Conservation (phyloP, 2,797 vertebrate species). For the Leptatherina wallacei region DNA sequence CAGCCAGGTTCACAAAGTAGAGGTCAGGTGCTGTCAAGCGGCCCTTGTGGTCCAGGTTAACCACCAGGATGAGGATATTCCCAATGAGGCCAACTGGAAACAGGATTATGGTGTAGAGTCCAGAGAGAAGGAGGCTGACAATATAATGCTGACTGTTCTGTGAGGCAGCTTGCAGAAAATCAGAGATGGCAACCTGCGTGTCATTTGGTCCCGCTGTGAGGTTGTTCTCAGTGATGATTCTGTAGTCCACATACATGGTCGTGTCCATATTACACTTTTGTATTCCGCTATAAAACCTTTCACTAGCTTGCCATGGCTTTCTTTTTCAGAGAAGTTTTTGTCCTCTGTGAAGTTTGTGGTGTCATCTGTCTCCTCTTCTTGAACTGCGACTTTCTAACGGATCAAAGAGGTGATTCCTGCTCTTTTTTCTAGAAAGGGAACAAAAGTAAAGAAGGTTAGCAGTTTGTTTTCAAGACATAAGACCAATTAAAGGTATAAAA, state of each 20-base stretch:
- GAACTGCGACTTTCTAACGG: neutral
- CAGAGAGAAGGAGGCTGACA: slow-evolving; percentile 87
- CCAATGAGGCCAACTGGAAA: slow-evolving; percentile 91
- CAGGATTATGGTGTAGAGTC: slow-evolving; percentile 88
- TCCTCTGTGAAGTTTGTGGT: neutral
- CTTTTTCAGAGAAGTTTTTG: neutral
- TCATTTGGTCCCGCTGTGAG: slow-evolving; percentile 65
- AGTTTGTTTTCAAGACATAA: slow-evolving; percentile 1
- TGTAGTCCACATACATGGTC: slow-evolving; percentile 40
- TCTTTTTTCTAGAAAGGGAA: slow-evolving; percentile 14
- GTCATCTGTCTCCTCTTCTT: slow-evolving; percentile 12
- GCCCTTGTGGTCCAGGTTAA: slow-evolving; percentile 88
- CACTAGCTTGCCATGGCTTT: slow-evolving; percentile 17
- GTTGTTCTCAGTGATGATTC: slow-evolving; percentile 64
- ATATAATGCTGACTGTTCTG: slow-evolving; percentile 79
- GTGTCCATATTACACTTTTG: slow-evolving; percentile 68
- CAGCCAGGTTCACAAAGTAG: slow-evolving; percentile 92
- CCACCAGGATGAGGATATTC: slow-evolving; percentile 90
- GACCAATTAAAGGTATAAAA: neutral
- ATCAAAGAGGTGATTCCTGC: neutral
- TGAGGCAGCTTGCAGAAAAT: slow-evolving; percentile 4
- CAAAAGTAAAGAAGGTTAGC: slow-evolving; percentile 3
- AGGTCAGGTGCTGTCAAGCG: slow-evolving; percentile 89
- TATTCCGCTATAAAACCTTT: slow-evolving; percentile 1
- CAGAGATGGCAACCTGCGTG: slow-evolving; percentile 46